Evolutionary conservation across 2,797 vertebrate genomes (phyloP), one percentile per base, ranked within the genome.

Genomic region (Labeo calbasu): DNA sequence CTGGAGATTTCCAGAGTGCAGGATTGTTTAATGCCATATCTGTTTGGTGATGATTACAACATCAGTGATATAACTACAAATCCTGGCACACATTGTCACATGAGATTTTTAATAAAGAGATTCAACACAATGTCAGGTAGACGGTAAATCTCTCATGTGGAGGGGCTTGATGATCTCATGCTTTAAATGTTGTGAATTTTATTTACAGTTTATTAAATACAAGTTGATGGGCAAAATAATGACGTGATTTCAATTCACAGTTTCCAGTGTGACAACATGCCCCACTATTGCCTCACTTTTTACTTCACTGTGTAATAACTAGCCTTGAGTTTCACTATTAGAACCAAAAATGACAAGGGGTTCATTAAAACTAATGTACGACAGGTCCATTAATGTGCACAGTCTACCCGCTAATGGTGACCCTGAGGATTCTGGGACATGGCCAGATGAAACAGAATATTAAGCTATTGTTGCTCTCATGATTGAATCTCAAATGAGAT

Each of bases 41-140:
- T 82, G 63, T 84, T 82, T 76, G 48, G 48, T 77, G 77, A 79
- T 84, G 79, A 85, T 83, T 88, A 83, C 51, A 76, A 72, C 83
- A 85, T 70, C 82, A 79, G 66, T 86, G 82, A 79, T 79, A 82
- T 79, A 76, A 86, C 77, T 59, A 46, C 87, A 86, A 70, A 78
- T 84, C 79, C 82, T 65, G 50, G 51, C 40, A 79, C 85, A 79
- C 73, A 79, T 59, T 68, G 51, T 77, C 65, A 72, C 69, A 75
- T 59, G 36, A 71, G 40, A 46, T 57, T 87, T 81, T 68, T 85
- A 72, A 66, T 71, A 73, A 85, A 77, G 72, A 59, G 57, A 68
- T 77, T 65, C 65, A 69, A 66, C 55, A 77, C 78, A 63, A 79
- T 68, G 68, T 51, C 59, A 82, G 59, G 55, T n/a, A 84, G n/a